Evolutionary conservation across 2,113 vertebrate species (phyloP).

Genomic region (Leucoraja erinaceus): DNA sequence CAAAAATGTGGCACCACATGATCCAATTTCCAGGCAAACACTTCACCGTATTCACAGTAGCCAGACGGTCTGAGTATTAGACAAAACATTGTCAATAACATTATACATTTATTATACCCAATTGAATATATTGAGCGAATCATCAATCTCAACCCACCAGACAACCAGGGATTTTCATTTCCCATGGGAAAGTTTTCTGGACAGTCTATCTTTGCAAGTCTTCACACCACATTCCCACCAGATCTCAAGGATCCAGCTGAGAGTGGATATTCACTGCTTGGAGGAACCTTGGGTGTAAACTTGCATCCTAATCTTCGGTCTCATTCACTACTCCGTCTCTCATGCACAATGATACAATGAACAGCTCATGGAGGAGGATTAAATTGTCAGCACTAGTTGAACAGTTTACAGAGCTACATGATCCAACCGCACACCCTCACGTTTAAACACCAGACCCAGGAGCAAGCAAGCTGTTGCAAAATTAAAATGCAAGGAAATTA

Average conservation of each 20-base stretch:
- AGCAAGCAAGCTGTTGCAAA: neutral
- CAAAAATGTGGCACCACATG: no score
- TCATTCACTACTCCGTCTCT: conserved; percentile 18
- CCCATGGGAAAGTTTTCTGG: conserved; percentile 13
- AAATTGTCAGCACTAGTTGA: conserved; percentile 23
- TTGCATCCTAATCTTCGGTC: neutral
- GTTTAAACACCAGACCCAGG: neutral
- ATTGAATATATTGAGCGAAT: neutral
- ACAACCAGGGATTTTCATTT: neutral
- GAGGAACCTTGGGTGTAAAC: neutral
- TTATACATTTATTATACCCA: neutral
- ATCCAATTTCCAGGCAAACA: no score
- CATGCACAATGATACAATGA: neutral
- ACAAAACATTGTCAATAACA: neutral
- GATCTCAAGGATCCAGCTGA: neutral
- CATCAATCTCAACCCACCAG: neutral
- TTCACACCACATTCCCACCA: neutral
- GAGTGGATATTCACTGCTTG: neutral
- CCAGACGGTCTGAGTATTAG: neutral
- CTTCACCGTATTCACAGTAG: neutral
- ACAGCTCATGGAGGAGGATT: conserved; percentile 21
- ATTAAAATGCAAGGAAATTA: neutral
- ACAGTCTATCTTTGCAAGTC: neutral
- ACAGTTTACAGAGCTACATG: neutral
- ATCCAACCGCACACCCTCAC: neutral